Conservation (phyloP, 2,113 vertebrate genomes). For the Siniperca knerii region DNA sequence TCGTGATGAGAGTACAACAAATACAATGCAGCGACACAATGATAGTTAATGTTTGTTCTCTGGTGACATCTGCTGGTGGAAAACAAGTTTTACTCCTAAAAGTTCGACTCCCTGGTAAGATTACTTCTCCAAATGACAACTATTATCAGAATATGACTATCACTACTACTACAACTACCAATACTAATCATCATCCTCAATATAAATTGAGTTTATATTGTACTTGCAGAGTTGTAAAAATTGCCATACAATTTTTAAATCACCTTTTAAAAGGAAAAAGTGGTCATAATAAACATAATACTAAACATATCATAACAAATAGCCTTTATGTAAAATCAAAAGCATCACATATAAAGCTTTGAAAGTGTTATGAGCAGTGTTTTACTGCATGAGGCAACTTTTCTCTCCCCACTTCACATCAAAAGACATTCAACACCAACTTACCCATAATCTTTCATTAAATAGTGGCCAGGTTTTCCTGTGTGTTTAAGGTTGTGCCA, state of each 20-base stretch:
- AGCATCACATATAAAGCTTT: background rate
- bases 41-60: conserved; percentile 1
- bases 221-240: background rate
- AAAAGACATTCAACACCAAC: background rate
- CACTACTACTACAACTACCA: background rate
- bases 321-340: background rate
- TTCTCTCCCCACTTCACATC: background rate
- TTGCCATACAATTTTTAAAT: background rate
- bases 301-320: background rate
- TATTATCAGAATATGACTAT: background rate
- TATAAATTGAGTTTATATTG: background rate
- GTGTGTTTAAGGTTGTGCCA: background rate
- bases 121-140: background rate
- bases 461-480: background rate
- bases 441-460: background rate
- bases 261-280: background rate
- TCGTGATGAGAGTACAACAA: background rate
- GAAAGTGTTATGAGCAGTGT: no score
- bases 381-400: background rate
- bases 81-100: background rate
- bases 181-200: background rate
- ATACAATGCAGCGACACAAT: background rate
- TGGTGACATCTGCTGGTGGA: conserved; percentile 7
- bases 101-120: background rate
- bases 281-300: background rate